Percentiles rank a stretch among this genome's conserved stretches.
Evolutionary conservation across 2,797 vertebrate species (phyloP).

Genomic region (Acanthurus leucopareius): DNA sequence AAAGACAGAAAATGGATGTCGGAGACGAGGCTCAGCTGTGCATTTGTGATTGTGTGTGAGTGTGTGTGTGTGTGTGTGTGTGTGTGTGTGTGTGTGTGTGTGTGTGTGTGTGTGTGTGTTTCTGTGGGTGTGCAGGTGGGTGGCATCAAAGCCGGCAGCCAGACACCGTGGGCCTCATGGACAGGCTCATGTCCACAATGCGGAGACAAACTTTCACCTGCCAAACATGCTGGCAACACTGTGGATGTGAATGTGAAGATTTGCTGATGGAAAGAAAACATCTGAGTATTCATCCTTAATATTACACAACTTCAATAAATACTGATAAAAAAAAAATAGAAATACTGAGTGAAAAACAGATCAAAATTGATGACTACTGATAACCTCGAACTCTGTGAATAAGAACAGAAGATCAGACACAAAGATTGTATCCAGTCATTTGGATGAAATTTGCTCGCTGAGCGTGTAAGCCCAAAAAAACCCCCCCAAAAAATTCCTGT

Average conservation of each 20-base stretch:
- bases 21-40: constrained; percentile 12
- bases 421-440: not conserved
- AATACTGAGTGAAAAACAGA: not conserved
- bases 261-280: constrained; percentile 3
- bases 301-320: not conserved
- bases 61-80: constrained; percentile 12
- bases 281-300: not conserved
- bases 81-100: constrained; percentile 29
- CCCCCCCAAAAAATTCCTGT: not conserved
- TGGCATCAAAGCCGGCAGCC: constrained; percentile 30
- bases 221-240: constrained; percentile 16
- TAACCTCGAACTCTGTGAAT: not conserved
- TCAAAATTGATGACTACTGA: not conserved
- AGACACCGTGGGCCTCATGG: constrained; percentile 31
- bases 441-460: not conserved
- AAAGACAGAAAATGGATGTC: constrained; percentile 27
- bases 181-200: constrained; percentile 21
- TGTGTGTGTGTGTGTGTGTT: constrained; percentile 22
- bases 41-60: too few relatives aligned
- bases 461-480: not conserved
- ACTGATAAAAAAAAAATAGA: too few relatives aligned
- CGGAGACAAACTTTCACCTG: constrained; percentile 30
- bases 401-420: not conserved
- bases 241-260: not conserved
- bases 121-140: constrained; percentile 45